Base-by-base conservation (phyloP, 2,888 invertebrate genomes). In the Drosophila tripunctata region DNA sequence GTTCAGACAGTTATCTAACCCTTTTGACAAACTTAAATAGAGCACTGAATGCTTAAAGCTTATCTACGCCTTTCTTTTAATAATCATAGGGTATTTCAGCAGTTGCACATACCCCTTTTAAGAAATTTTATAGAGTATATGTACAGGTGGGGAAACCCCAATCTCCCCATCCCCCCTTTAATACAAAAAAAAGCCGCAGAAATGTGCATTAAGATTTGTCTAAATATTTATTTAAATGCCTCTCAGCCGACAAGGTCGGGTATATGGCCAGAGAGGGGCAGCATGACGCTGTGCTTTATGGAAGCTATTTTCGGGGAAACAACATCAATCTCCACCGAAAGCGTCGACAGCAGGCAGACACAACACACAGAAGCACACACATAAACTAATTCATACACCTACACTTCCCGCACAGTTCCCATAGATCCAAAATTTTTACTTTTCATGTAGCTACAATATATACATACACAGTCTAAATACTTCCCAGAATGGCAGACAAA, bases 191-290 rank as follows among this genome's bases (percentile, higher is more conserved):
- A 2, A 27, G 10, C 27, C 19, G 57, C 43, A 50, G 38, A 38
- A 51, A 33, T 54, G 40, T 64, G 45, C 51, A 68, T 74, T 78
- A 67, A 67, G 60, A 60, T 70, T 67, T 82, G 79, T 82, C 69
- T 77, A 85, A 82, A 85, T 82, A 82, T 85, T 82, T 82, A 79
- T 82, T 66, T 69, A 74, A 69, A 52, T 75, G 50, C 64, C 45
- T 55, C 43, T 33, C 50, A 36, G n/a, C n/a, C 51, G 48, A 50
- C 79, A 78, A 82, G 78, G 82, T 78, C 82, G 76, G 61, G 30
- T 36, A 44, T 45, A 60, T 56, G 71, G 45, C 10, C 12, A 8
- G 41, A 31, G 15, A 36, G 40, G 33, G 38, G 27, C 2, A 8
- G 7, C 33, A 7, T 36, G 43, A 30, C 41, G 65, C 17, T 31